Percentiles rank a stretch among this genome's conserved stretches.
phyloP scores from a whole-genome alignment of 2,797 vertebrate genomes.

The Danio jaintianensis region DNA sequence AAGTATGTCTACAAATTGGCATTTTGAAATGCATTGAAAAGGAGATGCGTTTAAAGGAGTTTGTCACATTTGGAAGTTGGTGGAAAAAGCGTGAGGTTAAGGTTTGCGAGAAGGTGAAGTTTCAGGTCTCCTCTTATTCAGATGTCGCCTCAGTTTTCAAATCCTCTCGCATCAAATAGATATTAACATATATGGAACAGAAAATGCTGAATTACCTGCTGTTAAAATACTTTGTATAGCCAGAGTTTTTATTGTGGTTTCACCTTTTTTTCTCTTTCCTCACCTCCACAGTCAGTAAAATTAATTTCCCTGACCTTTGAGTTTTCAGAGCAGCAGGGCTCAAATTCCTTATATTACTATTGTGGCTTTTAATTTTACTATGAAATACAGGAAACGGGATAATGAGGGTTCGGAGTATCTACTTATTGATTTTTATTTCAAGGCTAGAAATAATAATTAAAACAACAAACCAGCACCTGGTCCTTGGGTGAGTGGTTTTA shows the following conservation, averaged over 20 bases:
- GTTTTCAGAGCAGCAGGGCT: constrained; percentile 67
- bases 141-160: neutral
- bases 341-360: constrained; percentile 74
- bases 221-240: constrained; percentile 63
- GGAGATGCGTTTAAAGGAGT: constrained; percentile 6
- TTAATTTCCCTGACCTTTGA: constrained; percentile 74
- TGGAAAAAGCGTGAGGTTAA: neutral
- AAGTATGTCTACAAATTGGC: constrained; percentile 9
- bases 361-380: constrained; percentile 68
- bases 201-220: constrained; percentile 54
- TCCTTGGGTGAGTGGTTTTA: constrained; percentile 58
- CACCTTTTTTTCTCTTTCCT: constrained; percentile 47
- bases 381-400: constrained; percentile 71
- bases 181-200: constrained; percentile 12
- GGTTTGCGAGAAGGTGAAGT: constrained; percentile 10
- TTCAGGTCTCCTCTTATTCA: neutral
- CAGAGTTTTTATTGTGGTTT: constrained; percentile 57
- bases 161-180: neutral
- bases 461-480: constrained; percentile 72
- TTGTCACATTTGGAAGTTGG: neutral
- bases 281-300: constrained; percentile 66
- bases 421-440: constrained; percentile 73
- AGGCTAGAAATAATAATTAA: constrained; percentile 71
- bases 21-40: constrained; percentile 8
- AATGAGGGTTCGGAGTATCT: constrained; percentile 75